Evolutionary conservation across 1,140 invertebrate genomes (phyloP).

Genomic region (Drosophila orosa): DNA sequence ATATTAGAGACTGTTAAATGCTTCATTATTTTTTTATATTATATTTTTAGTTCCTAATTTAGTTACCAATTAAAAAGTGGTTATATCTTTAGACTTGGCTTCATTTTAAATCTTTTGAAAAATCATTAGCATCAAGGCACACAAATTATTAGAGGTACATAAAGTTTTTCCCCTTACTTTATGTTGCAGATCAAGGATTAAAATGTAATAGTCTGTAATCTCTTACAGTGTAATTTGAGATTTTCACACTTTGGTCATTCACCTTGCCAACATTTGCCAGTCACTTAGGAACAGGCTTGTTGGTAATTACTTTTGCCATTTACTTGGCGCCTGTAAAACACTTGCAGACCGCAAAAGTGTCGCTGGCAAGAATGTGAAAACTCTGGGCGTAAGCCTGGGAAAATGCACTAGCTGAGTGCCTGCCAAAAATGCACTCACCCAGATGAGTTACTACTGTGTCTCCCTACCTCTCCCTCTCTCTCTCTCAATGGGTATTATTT

Average conservation of each 20-base stretch:
- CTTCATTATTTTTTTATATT: background rate
- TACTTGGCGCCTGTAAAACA: constrained; percentile 71
- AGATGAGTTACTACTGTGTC: constrained; percentile 66
- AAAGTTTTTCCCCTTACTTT: too few species aligned
- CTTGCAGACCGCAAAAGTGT: constrained; percentile 64
- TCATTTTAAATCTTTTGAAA: too few species aligned
- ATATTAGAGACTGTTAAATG: background rate
- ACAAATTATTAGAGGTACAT: too few species aligned
- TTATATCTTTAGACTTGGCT: too few species aligned
- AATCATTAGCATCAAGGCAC: too few species aligned
- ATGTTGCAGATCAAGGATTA: too few species aligned
- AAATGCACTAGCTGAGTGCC: constrained; percentile 64
- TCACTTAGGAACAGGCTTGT: constrained; percentile 12
- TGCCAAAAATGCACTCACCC: constrained; percentile 76
- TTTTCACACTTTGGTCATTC: constrained; percentile 45
- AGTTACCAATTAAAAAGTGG: too few species aligned
- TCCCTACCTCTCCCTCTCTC: background rate
- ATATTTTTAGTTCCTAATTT: too few species aligned
- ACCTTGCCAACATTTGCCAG: constrained; percentile 45
- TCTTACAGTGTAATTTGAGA: constrained; percentile 5
- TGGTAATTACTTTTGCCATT: constrained; percentile 72
- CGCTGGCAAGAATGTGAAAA: constrained; percentile 24
- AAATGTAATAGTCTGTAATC: background rate
- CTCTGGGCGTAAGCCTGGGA: background rate
- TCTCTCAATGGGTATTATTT: background rate